Evolutionary conservation across 1,140 invertebrate genomes (phyloP), one percentile per base, ranked within the genome.

Genomic region (Atopsyche davidsoni): DNA sequence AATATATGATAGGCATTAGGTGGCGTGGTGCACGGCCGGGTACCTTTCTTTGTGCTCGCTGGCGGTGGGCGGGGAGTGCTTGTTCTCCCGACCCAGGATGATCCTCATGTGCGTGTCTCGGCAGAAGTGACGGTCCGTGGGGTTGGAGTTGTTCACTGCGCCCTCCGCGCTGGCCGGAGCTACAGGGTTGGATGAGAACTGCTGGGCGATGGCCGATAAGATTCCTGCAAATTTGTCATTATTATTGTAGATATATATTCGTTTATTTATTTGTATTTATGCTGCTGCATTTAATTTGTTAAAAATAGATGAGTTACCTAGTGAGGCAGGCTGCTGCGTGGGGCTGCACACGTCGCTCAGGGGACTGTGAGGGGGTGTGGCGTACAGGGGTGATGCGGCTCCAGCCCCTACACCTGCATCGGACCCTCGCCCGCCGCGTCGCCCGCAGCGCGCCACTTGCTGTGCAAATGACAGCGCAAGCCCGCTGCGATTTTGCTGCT

Each of bases 71-170:
- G 65, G 49, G 13, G 61, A 51, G 40, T 68, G 61, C 58, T 78
- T 78, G 4, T 75, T 66, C 51, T 73, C 73, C 35, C 80, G 67
- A 2, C 89, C 89, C 50, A 93, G 68, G 61, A 92, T 92, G 51
- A 92, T 92, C 58, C 87, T 77, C 89, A 93, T 92, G 59, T 92
- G 89, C 6, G 89, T 89, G 65, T 92, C 88, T 6, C 87, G 75
- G 22, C 85, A 85, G 67, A 91, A 90, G 62, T 89, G 86, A 18
- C 81, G 75, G 59, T 79, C 77, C 0, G 75, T 68, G 3, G 60
- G 58, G 40, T 65, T 64, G 2, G 62, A 58, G 41, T 65, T 64
- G 46, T 68, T 52, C 4, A 7, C 4, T 18, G 40, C 24, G n/a
- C 6, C 13, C 17, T 16, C 7, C 13, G 39, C 21, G 0, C 19